Base-by-base conservation (phyloP, 92 coral and sea anemone species). In the Galaxea fascicularis region DNA sequence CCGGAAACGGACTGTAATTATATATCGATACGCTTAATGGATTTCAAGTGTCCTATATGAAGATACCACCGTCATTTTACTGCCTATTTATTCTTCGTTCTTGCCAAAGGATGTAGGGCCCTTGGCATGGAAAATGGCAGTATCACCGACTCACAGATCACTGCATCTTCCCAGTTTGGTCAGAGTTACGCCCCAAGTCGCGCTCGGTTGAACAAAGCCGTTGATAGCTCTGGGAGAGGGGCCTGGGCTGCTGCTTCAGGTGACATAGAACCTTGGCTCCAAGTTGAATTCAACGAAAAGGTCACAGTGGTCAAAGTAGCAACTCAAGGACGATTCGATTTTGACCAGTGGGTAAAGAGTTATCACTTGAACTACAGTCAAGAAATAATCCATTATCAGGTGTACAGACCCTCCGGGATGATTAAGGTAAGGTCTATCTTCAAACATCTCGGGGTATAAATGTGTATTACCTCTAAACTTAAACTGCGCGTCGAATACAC, bases 101-200 rank as follows among this genome's bases (percentile, higher is more conserved):
- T 27, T 24, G 9, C 20, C 35, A 22, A 54, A 76, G 80, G 52
- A 15, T 76, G 80, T 60, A 52, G 60, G 6, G 85, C 85, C 70
- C 85, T 81, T 41, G 85, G 85, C 41, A 70, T 81, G 77, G 73
- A 81, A 41, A 20, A 81, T 60, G 51, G 69, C 15, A 31, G 54
- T 25, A 81, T 81, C 31, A 45, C 76, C 22, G n/a, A 81, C 67
- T 46, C 67, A 8, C 85, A 81, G 46, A 70, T 81, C 22, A 81
- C 31, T 64, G 65, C 67, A 27, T 81, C 85, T 0, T 21, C 78
- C 27, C 14, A 24, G 17, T 0, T 0, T 14, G 21, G 1, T 29
- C 12, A 1, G 0, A 1, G 0, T 20, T 56, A 56, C 45, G 52
- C 57, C 4, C 35, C 85, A 9, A 5, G 65, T 1, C 68, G 52